Percentiles rank a stretch among this genome's conserved stretches.
Evolutionary conservation across 2,888 invertebrate genomes (phyloP).

Genomic region (Caenorhabditis sp.): DNA sequence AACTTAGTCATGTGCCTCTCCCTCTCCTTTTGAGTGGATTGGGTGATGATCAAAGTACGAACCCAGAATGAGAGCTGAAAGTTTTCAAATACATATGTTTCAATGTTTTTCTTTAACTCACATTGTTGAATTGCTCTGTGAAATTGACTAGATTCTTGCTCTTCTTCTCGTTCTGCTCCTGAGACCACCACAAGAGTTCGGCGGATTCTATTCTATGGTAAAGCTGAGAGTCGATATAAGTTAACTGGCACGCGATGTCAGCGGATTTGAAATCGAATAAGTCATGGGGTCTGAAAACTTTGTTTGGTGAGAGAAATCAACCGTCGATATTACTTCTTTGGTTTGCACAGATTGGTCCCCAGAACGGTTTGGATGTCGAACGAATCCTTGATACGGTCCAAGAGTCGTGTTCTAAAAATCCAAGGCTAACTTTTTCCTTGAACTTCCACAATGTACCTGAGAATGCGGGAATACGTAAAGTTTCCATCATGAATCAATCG

Average conservation of each 20-base stretch:
- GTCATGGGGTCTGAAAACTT: constrained; percentile 69
- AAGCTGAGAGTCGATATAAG: constrained; percentile 93
- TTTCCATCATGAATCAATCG: constrained; percentile 94
- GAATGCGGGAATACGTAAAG: constrained; percentile 89
- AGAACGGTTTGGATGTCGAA: constrained; percentile 58
- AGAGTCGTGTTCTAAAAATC: constrained; percentile 69
- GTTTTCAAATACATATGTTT: too few species aligned
- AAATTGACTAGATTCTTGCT: constrained; percentile 97
- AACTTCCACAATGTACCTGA: constrained; percentile 66
- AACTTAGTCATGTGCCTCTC: constrained; percentile 90
- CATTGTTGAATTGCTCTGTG: constrained; percentile 98
- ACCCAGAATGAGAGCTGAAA: constrained; percentile 86
- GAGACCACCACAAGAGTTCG: constrained; percentile 97
- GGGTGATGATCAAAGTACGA: constrained; percentile 93
- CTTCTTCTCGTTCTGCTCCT: constrained; percentile 96
- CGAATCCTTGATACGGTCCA: constrained; percentile 73
- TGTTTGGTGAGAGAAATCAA: too few species aligned
- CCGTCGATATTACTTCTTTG: too few species aligned
- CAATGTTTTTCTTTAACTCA: constrained; percentile 26
- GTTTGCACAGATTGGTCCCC: constrained; percentile 61
- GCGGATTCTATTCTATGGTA: constrained; percentile 97
- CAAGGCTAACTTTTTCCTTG: neutral
- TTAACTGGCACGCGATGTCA: constrained; percentile 98
- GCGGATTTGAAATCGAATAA: constrained; percentile 89
- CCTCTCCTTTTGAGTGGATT: constrained; percentile 94